Conservation (phyloP, 2,888 invertebrate species). For the Fragum whitleyi region DNA sequence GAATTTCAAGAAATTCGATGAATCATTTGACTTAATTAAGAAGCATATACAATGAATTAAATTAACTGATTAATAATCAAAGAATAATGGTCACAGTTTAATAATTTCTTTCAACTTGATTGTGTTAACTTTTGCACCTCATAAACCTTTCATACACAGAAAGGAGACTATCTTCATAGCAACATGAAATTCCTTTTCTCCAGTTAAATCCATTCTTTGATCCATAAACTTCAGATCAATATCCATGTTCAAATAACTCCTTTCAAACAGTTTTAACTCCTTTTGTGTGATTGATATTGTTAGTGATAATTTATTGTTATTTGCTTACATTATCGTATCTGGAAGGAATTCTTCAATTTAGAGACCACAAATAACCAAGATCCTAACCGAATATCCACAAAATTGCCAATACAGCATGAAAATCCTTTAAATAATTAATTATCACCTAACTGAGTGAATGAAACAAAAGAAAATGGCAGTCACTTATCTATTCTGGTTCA, state of each 20-base stretch:
- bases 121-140: neutral
- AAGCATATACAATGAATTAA: no score
- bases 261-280: slow-evolving; percentile 24
- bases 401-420: slow-evolving; percentile 6
- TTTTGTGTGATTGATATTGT: slow-evolving; percentile 31
- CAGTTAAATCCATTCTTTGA: slow-evolving; percentile 9
- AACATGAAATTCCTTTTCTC: slow-evolving; percentile 23
- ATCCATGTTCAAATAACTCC: slow-evolving; percentile 5
- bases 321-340: neutral
- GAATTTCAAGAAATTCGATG: no score
- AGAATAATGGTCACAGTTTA: no score
- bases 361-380: neutral
- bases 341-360: neutral
- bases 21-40: no score
- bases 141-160: slow-evolving; percentile 6
- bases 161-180: slow-evolving; percentile 15
- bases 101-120: no score
- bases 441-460: slow-evolving; percentile 9
- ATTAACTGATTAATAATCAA: no score
- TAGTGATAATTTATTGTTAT: slow-evolving; percentile 11
- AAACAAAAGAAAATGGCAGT: slow-evolving; percentile 8
- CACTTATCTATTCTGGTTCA: slow-evolving; percentile 1
- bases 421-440: slow-evolving; percentile 15
- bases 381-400: neutral
- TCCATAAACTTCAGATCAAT: slow-evolving; percentile 16